Conservation (phyloP, 2,888 invertebrate species). For the Perizoma flavofasciatum region DNA sequence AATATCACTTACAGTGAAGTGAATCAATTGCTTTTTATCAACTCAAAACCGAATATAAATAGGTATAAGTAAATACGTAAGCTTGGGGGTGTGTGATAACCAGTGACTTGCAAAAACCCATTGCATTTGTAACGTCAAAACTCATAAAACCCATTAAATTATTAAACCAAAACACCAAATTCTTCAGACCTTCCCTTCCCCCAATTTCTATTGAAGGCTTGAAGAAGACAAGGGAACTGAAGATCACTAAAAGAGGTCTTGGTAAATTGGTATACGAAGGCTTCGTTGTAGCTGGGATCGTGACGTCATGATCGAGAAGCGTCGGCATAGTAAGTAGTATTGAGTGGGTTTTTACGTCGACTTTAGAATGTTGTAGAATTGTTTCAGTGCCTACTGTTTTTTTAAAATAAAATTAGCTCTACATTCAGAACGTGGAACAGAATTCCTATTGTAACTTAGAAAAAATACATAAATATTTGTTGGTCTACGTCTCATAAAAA, state of each 20-base stretch:
- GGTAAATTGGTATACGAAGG: slow-evolving; percentile 32
- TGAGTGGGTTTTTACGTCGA: slow-evolving; percentile 51
- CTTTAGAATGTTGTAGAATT: slow-evolving; percentile 40
- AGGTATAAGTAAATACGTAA: slow-evolving; percentile 19
- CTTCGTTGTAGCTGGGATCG: slow-evolving; percentile 18
- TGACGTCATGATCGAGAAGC: slow-evolving; percentile 43
- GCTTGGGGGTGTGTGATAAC: slow-evolving; percentile 45
- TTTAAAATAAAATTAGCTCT: background rate
- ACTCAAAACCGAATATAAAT: background rate
- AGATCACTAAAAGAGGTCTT: slow-evolving; percentile 30
- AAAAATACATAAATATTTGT: no score
- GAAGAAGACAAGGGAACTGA: background rate
- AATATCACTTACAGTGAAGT: no score
- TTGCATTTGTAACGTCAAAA: slow-evolving; percentile 33
- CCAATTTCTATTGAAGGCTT: slow-evolving; percentile 1
- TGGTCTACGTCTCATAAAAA: no score
- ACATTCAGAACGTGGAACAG: background rate
- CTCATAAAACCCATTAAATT: slow-evolving; percentile 18
- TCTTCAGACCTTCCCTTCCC: slow-evolving; percentile 11
- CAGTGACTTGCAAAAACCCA: slow-evolving; percentile 40
- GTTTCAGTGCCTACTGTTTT: background rate
- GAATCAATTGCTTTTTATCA: background rate
- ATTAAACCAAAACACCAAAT: slow-evolving; percentile 22
- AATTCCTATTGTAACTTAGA: no score
- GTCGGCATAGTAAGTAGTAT: slow-evolving; percentile 30